Evolutionary conservation across 1,140 invertebrate genomes (phyloP), one percentile per base, ranked within the genome.

Genomic region (Leucophenga varia): DNA sequence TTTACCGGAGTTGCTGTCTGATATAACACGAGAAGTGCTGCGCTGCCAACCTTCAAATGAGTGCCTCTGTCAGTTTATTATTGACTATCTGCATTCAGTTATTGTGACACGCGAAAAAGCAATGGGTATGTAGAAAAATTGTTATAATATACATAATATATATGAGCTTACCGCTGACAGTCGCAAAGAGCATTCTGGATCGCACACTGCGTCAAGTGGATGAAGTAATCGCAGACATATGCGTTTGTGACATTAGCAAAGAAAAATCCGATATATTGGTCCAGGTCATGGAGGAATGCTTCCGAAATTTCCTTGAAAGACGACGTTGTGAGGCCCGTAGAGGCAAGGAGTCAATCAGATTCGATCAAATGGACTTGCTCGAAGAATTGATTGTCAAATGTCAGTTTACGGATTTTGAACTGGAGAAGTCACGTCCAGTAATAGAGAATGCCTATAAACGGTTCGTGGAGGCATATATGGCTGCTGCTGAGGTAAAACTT

Each of bases 21-120:
- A 88, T 71, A 86, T 88, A 52, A 80, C 84, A 4, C 76, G 85
- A 25, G 86, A 88, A 74, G 83, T 86, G 4, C 59, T 88, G 1
- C 75, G 84, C 25, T 77, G 72, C 17, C 84, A 87, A 55, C 86
- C 86, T 1, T 57, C 65, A 17, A 74, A 84, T 19, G 67, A 73
- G 20, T 73, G 71, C 5, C 77, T 86, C 3, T 82, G 80, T 54
- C 76, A 76, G 47, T 88, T 86, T 57, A 83, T 88, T 55, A 80
- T 85, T 2, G 83, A 86, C 61, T 88, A 87, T 60, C 69, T 86
- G 6, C 84, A 86, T 41, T 80, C 80, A 2, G 70, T 88, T 16
- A 74, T 87, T 14, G 81, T 86, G 12, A 85, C 84, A 0, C 77
- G 86, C n/a, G 86, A 87, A 10, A 74, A 76, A 52, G 57, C 69